Evolutionary conservation across 1,140 invertebrate genomes (phyloP).

Genomic region (Magallana ariakensis): DNA sequence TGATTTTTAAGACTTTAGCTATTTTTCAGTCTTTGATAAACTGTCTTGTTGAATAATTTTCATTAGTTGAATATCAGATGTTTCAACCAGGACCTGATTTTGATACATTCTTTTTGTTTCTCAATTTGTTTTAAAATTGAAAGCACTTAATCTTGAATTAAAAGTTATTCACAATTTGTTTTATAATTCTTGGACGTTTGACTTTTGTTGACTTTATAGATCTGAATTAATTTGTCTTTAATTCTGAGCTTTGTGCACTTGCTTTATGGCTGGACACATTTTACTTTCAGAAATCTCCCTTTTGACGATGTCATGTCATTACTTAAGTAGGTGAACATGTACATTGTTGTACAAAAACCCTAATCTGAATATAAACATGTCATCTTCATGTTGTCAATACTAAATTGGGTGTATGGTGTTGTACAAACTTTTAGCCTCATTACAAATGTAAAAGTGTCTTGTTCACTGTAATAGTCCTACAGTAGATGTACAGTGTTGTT

Average conservation of each 20-base stretch:
- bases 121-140: too few species aligned
- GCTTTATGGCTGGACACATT: neutral
- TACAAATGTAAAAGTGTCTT: neutral
- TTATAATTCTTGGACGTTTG: too few species aligned
- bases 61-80: too few species aligned
- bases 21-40: too few species aligned
- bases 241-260: neutral
- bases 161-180: neutral
- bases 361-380: neutral
- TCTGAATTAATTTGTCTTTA: neutral
- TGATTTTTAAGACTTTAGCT: too few species aligned
- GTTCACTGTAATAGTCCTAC: too few species aligned
- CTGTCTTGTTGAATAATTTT: too few species aligned
- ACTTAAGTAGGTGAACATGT: constrained; percentile 55
- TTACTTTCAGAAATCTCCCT: constrained; percentile 55
- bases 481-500: too few species aligned
- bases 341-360: neutral
- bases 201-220: too few species aligned
- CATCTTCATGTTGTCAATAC: constrained; percentile 38
- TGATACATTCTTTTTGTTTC: too few species aligned
- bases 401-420: constrained; percentile 51
- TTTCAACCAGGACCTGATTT: too few species aligned
- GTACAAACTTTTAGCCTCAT: neutral
- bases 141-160: too few species aligned
- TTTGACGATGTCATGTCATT: constrained; percentile 55